These are phyloP conservation scores for Odontophorus gujanensis DNA, from an alignment of 2,113 vertebrate genomes.

Conservation along the genomic window DNA sequence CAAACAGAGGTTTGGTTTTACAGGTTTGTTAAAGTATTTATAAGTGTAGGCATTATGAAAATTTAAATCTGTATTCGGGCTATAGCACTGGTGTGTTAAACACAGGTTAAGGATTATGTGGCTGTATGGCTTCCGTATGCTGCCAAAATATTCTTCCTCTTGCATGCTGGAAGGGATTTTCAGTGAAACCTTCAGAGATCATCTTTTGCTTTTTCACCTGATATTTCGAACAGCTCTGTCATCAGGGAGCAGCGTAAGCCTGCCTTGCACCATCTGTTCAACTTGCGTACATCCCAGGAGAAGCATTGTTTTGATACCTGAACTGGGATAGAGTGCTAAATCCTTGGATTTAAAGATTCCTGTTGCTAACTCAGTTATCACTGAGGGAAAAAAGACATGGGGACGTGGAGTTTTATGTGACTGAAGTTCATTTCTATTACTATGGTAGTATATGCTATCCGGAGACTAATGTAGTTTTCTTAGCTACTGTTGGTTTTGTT, in stretches of 20 bases:
- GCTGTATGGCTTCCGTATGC: neutral
- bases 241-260: neutral
- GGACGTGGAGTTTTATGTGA: neutral
- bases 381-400: neutral
- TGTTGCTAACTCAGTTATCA: neutral
- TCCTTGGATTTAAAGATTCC: neutral
- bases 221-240: neutral
- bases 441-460: neutral
- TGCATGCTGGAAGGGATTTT: neutral
- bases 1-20: neutral
- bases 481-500: neutral
- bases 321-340: neutral
- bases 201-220: neutral
- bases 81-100: neutral
- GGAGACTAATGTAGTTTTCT: neutral
- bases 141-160: neutral
- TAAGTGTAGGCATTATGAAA: neutral
- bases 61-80: constrained; percentile 5
- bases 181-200: neutral
- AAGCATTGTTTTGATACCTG: neutral
- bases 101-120: neutral
- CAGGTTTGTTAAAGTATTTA: neutral
- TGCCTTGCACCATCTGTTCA: neutral
- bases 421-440: neutral
- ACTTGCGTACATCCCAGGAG: neutral